phyloP scores from a whole-genome alignment of 2,113 vertebrate species.

The Salvelinus sp. region DNA sequence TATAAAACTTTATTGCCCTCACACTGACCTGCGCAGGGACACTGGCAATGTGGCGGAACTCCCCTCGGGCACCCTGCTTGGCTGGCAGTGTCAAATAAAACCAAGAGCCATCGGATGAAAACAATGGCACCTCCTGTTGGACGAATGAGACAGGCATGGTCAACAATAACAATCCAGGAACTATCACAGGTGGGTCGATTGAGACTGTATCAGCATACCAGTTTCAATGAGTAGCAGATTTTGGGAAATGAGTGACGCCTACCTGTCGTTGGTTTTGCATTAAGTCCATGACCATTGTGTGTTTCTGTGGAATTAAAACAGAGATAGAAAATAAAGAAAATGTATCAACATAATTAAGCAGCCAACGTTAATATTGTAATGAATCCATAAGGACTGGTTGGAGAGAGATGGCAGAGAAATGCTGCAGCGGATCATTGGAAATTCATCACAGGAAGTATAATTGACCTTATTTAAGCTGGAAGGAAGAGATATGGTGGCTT shows the following conservation, averaged over 20 bases:
- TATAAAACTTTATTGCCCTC: constrained; percentile 5
- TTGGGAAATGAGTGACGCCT: constrained; percentile 14
- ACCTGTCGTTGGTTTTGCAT: constrained; percentile 78
- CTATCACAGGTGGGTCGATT: not conserved
- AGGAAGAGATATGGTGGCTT: constrained; percentile 37
- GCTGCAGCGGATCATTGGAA: constrained; percentile 30
- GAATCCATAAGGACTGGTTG: constrained; percentile 21
- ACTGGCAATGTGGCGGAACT: constrained; percentile 77
- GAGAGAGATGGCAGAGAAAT: constrained; percentile 19
- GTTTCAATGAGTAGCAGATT: not conserved
- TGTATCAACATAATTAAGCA: not conserved
- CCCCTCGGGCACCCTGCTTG: constrained; percentile 79
- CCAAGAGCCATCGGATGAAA: constrained; percentile 68
- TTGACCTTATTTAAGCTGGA: constrained; percentile 52
- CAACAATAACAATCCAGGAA: constrained; percentile 13
- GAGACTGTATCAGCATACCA: not conserved
- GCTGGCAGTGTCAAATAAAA: constrained; percentile 77
- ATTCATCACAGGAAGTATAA: constrained; percentile 43
- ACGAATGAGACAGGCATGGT: not conserved
- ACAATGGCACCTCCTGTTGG: constrained; percentile 74
- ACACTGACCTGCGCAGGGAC: constrained; percentile 74
- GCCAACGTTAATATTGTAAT: not conserved
- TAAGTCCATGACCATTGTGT: constrained; percentile 73
- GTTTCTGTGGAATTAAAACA: constrained; percentile 67
- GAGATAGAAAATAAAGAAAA: constrained; percentile 12